A percentile compares a stretch with the other conserved stretches of the same genome.
Evolutionary conservation across 2,888 invertebrate genomes (phyloP).

Genomic region (Sphaerophoria taeniata): DNA sequence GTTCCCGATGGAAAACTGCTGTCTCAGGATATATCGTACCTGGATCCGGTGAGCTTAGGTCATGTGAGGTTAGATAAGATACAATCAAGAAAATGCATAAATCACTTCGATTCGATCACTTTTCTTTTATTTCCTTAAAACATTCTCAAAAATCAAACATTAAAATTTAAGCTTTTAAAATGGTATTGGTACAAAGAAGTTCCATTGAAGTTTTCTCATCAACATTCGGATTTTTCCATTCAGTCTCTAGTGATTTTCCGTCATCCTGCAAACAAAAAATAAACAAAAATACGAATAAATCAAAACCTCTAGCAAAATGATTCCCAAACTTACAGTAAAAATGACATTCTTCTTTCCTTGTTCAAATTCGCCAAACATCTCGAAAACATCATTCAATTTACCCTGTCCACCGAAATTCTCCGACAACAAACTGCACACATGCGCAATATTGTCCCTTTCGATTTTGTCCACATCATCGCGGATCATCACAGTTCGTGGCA

Average conservation of each 20-base stretch:
- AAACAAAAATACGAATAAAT: neutral
- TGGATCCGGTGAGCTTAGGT: too few relatives aligned
- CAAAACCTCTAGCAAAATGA: neutral
- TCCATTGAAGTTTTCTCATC: conserved; percentile 79
- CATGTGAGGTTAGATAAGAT: too few relatives aligned
- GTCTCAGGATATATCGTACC: too few relatives aligned
- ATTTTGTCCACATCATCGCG: conserved; percentile 77
- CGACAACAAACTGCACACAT: conserved; percentile 80
- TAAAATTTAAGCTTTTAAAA: conserved; percentile 52
- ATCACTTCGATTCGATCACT: too few relatives aligned
- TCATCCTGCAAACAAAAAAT: conserved; percentile 77
- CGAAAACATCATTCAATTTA: conserved; percentile 81
- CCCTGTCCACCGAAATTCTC: conserved; percentile 79
- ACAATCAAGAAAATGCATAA: too few relatives aligned
- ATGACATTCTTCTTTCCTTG: conserved; percentile 79
- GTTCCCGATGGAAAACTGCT: too few relatives aligned
- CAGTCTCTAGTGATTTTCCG: conserved; percentile 78
- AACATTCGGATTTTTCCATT: conserved; percentile 78
- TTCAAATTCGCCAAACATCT: conserved; percentile 80
- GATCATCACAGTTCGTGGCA: conserved; percentile 80
- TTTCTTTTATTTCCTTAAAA: too few relatives aligned
- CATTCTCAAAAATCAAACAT: too few relatives aligned
- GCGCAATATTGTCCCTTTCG: conserved; percentile 81
- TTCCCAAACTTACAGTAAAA: conserved; percentile 79
- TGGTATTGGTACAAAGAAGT: conserved; percentile 77